Conservation (phyloP, 2,888 invertebrate species). For the Xestia sexstrigata region DNA sequence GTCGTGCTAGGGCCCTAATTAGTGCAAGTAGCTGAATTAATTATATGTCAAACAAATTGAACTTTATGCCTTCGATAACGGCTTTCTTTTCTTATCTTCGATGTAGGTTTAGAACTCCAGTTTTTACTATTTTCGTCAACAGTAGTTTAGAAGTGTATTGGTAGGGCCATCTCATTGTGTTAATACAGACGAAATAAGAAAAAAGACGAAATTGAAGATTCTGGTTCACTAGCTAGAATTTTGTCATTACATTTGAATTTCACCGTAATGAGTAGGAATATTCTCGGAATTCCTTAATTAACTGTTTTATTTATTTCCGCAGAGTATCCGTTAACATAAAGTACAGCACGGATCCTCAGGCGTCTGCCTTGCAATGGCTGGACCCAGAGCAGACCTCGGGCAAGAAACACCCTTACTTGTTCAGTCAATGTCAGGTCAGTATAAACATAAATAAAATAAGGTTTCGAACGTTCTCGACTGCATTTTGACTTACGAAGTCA, state of each 20-base stretch:
- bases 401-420: slow-evolving; percentile 95
- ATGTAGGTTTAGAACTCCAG: slow-evolving; percentile 12
- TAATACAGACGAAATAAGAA: too few species aligned
- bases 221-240: background rate
- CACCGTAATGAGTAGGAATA: background rate
- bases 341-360: slow-evolving; percentile 94
- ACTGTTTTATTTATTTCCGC: slow-evolving; percentile 64
- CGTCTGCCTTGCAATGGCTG: slow-evolving; percentile 97
- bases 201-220: background rate
- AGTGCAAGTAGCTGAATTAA: background rate
- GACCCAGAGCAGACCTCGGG: slow-evolving; percentile 96
- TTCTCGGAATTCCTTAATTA: background rate
- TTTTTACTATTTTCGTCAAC: background rate
- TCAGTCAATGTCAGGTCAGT: slow-evolving; percentile 93
- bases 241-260: background rate
- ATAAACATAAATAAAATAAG: background rate
- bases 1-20: too few species aligned
- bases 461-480: background rate
- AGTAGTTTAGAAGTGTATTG: background rate
- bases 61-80: background rate
- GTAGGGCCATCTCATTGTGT: background rate
- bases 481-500: background rate
- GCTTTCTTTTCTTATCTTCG: background rate
- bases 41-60: background rate
- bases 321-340: slow-evolving; percentile 91